Evolutionary conservation across 2,113 vertebrate species (phyloP).

Genomic region (Gasterosteus nipponicus): DNA sequence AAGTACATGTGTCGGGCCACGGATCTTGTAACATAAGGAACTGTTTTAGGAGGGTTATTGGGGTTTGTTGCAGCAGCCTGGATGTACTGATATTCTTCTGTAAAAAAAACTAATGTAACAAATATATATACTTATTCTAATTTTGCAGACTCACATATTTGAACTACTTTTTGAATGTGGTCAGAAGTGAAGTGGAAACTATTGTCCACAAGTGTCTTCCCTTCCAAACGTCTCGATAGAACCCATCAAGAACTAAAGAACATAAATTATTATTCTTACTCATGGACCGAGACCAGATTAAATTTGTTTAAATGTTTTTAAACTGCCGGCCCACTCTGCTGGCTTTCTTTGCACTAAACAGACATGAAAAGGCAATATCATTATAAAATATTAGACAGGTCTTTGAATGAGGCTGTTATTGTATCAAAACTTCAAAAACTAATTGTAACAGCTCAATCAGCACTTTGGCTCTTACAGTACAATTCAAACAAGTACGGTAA

Average conservation of each 20-base stretch:
- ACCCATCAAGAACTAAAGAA: background rate
- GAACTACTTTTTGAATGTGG: background rate
- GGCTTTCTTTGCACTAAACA: constrained; percentile 5
- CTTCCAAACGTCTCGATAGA: background rate
- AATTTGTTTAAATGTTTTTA: background rate
- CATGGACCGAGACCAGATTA: constrained; percentile 1
- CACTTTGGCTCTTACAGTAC: background rate
- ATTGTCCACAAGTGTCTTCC: background rate
- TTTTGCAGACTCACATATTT: background rate
- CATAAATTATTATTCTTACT: background rate
- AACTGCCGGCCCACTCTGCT: background rate
- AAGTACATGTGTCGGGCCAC: background rate
- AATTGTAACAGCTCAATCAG: background rate
- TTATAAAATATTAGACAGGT: no score
- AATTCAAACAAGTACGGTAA: background rate
- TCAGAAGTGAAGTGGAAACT: background rate
- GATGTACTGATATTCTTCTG: background rate
- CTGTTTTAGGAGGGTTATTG: background rate
- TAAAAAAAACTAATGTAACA: no score
- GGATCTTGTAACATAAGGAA: background rate
- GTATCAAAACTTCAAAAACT: background rate
- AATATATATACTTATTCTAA: background rate
- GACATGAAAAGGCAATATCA: background rate
- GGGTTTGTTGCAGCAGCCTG: background rate
- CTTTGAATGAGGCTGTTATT: background rate